A percentile compares a stretch with the other conserved stretches of the same genome.
phyloP scores from a whole-genome alignment of 2,113 vertebrate species.

The Thamnaconus septentrionalis region DNA sequence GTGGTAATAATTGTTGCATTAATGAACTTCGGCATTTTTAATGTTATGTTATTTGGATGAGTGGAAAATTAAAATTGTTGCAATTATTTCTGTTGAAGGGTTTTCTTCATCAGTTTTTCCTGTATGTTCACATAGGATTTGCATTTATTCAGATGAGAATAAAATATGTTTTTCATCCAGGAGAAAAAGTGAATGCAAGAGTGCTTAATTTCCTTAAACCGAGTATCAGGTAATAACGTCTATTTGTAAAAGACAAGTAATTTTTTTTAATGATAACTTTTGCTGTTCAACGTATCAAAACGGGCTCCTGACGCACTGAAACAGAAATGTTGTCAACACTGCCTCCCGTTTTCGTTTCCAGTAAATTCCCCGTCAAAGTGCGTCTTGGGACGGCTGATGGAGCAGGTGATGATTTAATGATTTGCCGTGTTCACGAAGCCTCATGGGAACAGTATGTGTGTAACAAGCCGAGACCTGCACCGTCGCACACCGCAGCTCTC shows the following conservation, averaged over 20 bases:
- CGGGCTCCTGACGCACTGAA: background rate
- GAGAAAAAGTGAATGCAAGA: too few relatives aligned
- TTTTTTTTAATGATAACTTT: too few relatives aligned
- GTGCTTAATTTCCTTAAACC: too few relatives aligned
- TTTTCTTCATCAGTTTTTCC: background rate
- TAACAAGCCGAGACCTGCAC: constrained; percentile 73
- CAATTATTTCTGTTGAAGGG: background rate
- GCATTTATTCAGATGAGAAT: too few relatives aligned
- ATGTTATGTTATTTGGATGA: constrained; percentile 22
- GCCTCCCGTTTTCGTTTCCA: constrained; percentile 26
- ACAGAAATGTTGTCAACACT: background rate
- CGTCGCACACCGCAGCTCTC: constrained; percentile 4
- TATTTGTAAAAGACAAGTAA: too few relatives aligned
- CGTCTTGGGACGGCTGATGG: constrained; percentile 15
- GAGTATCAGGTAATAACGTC: too few relatives aligned
- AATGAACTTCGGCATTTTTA: constrained; percentile 21
- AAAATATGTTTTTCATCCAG: too few relatives aligned
- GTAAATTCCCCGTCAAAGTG: background rate
- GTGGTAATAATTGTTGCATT: constrained; percentile 13
- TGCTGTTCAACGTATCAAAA: background rate
- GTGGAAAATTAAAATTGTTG: constrained; percentile 11
- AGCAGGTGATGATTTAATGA: constrained; percentile 65
- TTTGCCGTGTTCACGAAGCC: constrained; percentile 11
- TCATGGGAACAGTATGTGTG: constrained; percentile 54
- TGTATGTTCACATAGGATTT: background rate